A percentile compares a stretch with the other conserved stretches of the same genome.
Evolutionary conservation across 2,113 vertebrate genomes (phyloP).

Genomic region (Cheilinus undulatus): DNA sequence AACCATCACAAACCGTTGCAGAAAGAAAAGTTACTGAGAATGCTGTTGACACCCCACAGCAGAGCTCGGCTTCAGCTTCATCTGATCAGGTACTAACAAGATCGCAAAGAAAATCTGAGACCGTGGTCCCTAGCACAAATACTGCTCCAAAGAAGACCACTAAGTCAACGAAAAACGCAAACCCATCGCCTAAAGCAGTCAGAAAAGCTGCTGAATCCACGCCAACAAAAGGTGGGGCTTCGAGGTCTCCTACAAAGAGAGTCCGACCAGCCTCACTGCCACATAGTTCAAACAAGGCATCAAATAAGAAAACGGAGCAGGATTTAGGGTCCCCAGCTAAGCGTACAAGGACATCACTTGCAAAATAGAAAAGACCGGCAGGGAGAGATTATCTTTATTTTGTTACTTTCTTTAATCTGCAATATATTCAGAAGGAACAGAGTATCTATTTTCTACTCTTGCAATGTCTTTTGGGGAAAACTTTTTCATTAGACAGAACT

Average conservation of each 20-base stretch:
- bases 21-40: constrained; percentile 53
- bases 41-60: constrained; percentile 35
- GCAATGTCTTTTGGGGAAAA: constrained; percentile 26
- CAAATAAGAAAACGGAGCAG: constrained; percentile 74
- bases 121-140: constrained; percentile 49
- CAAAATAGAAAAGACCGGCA: constrained; percentile 61
- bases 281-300: constrained; percentile 45
- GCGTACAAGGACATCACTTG: constrained; percentile 79
- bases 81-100: constrained; percentile 84
- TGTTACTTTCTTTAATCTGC: constrained; percentile 24
- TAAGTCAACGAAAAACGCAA: constrained; percentile 38
- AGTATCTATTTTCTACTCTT: constrained; percentile 46
- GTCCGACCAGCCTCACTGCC: constrained; percentile 34
- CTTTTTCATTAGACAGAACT: constrained; percentile 34
- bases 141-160: constrained; percentile 55
- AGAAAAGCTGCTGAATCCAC: constrained; percentile 59
- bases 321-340: constrained; percentile 69
- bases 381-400: constrained; percentile 29
- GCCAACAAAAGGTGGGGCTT: constrained; percentile 47
- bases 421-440: constrained; percentile 55
- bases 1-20: constrained; percentile 36
- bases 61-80: constrained; percentile 45
- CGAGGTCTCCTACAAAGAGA: constrained; percentile 62
- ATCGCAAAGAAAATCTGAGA: constrained; percentile 83
- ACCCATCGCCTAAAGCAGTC: constrained; percentile 28